Conservation (phyloP, 2,888 invertebrate genomes). For the Macrophya annulata region DNA sequence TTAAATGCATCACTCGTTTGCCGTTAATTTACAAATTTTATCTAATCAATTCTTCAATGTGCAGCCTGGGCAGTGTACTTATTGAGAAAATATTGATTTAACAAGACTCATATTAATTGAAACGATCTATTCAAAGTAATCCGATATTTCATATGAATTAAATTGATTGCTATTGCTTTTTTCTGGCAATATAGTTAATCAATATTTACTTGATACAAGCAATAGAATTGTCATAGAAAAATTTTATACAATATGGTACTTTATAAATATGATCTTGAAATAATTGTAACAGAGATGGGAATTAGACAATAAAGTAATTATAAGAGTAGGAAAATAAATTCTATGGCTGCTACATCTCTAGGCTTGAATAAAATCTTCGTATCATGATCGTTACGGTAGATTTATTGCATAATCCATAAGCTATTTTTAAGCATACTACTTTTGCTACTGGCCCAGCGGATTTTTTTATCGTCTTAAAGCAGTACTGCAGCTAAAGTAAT, state of each 20-base stretch:
- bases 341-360: not conserved
- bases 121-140: constrained; percentile 17
- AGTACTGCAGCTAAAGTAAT: constrained; percentile 7
- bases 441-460: not conserved
- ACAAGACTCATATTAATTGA: not conserved
- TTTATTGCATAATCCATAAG: constrained; percentile 30
- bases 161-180: not conserved
- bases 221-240: not conserved
- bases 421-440: constrained; percentile 41
- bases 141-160: constrained; percentile 1
- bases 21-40: not conserved
- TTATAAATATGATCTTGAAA: not conserved
- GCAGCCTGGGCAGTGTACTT: not conserved
- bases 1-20: not conserved
- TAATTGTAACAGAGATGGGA: not conserved
- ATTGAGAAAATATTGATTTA: constrained; percentile 30
- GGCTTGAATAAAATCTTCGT: not conserved
- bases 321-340: constrained; percentile 16
- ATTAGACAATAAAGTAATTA: not conserved
- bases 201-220: not conserved
- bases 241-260: not conserved
- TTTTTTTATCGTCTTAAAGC: constrained; percentile 3
- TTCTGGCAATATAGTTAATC: not conserved
- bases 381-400: constrained; percentile 10
- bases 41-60: not conserved